Percentiles rank a stretch among this genome's conserved stretches.
phyloP scores from a whole-genome alignment of 2,113 vertebrate species.

The Syngnathus floridae region DNA sequence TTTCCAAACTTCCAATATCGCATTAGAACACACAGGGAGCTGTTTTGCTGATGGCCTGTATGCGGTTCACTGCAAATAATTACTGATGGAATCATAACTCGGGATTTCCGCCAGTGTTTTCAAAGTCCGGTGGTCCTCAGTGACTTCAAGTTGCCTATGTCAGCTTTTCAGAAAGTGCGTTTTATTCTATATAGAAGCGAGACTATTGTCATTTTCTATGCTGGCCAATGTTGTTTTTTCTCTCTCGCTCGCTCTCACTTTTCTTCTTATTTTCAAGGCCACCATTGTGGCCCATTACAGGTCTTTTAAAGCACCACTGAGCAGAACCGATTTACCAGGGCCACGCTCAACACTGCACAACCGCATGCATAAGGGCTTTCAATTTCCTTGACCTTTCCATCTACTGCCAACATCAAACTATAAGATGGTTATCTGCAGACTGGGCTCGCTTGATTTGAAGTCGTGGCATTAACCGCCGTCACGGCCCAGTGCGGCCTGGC shows the following conservation, averaged over 20 bases:
- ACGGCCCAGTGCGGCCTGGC: slow-evolving; percentile 49
- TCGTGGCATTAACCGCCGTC: neutral
- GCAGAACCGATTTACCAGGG: slow-evolving; percentile 56
- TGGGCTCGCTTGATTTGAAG: slow-evolving; percentile 69
- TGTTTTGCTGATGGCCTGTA: slow-evolving; percentile 34
- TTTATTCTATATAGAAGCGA: neutral
- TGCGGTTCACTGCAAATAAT: slow-evolving; percentile 71
- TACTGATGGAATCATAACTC: slow-evolving; percentile 66
- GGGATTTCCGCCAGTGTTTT: neutral
- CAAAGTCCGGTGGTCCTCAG: neutral
- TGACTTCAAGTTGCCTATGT: neutral
- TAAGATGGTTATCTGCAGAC: slow-evolving; percentile 73
- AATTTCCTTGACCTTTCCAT: slow-evolving; percentile 24
- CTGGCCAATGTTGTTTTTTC: neutral
- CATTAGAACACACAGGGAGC: slow-evolving; percentile 33
- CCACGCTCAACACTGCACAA: slow-evolving; percentile 58
- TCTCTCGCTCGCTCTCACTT: slow-evolving; percentile 11
- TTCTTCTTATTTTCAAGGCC: slow-evolving; percentile 16
- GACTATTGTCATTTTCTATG: no score
- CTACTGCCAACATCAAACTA: slow-evolving; percentile 15
- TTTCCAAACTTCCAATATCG: slow-evolving; percentile 45
- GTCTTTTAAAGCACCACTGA: slow-evolving; percentile 68
- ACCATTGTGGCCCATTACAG: slow-evolving; percentile 60
- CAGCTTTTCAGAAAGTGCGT: neutral
- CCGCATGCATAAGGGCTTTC: slow-evolving; percentile 39